These are phyloP conservation scores for Xiphophorus maculatus DNA, from an alignment of 2,113 vertebrate species.

Conservation along the genomic window DNA sequence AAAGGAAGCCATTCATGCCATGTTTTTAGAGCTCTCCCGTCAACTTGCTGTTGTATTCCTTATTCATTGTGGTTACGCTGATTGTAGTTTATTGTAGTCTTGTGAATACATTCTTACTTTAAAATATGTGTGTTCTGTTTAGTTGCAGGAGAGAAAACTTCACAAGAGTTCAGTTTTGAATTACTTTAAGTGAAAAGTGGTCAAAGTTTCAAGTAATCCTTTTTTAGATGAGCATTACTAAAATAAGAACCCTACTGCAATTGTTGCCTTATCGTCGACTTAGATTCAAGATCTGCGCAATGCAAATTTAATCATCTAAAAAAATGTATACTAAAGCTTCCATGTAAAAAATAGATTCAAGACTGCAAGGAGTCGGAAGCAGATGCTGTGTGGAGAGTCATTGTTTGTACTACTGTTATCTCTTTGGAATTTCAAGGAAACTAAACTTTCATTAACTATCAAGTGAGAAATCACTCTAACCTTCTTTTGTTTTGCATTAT, in stretches of 20 bases:
- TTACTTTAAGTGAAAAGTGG: background rate
- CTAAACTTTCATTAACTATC: too few relatives aligned
- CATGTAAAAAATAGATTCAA: background rate
- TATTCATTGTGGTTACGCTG: background rate
- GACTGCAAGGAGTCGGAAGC: background rate
- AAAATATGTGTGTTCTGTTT: background rate
- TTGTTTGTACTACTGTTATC: too few relatives aligned
- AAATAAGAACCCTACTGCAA: background rate
- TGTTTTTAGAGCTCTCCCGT: constrained; percentile 10
- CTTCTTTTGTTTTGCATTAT: too few relatives aligned
- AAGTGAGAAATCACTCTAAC: too few relatives aligned
- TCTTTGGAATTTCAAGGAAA: too few relatives aligned
- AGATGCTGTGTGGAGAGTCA: too few relatives aligned
- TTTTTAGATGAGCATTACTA: background rate
- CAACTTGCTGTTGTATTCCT: background rate
- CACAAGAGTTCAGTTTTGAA: background rate
- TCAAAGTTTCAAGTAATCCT: background rate
- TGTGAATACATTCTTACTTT: background rate
- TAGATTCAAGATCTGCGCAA: background rate
- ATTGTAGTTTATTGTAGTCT: background rate
- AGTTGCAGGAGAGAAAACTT: background rate
- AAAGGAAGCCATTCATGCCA: constrained; percentile 8
- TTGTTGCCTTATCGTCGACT: background rate
- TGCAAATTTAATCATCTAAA: too few relatives aligned
- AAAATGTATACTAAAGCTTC: background rate